Conservation (phyloP, 2,888 invertebrate species). For the Holacanthella duospinosa region DNA sequence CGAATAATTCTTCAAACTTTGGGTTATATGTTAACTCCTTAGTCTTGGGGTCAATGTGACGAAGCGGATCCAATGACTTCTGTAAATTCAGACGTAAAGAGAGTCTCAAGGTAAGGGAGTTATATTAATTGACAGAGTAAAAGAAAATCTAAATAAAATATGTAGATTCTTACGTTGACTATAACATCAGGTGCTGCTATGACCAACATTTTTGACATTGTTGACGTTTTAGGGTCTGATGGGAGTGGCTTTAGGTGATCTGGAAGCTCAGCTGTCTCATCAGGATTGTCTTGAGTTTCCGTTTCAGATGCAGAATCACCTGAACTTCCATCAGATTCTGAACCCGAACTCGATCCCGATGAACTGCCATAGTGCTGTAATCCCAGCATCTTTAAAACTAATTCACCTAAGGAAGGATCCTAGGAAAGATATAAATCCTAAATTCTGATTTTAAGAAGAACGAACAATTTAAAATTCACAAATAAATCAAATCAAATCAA, state of each 20-base stretch:
- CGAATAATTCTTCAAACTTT: conserved; percentile 86
- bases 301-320: neutral
- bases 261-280: conserved; percentile 19
- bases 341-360: neutral
- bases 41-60: conserved; percentile 63
- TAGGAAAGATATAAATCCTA: neutral
- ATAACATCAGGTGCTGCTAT: conserved; percentile 75
- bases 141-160: neutral
- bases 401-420: neutral
- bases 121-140: neutral
- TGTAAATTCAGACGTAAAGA: no score
- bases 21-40: conserved; percentile 84
- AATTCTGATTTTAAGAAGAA: neutral
- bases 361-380: neutral
- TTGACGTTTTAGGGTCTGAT: conserved; percentile 47
- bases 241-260: conserved; percentile 50
- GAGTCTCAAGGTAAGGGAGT: conserved; percentile 8
- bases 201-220: conserved; percentile 56
- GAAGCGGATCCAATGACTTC: conserved; percentile 60
- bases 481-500: neutral
- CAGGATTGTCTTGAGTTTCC: neutral
- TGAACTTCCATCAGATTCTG: neutral
- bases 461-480: neutral
- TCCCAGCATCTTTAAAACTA: neutral
- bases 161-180: conserved; percentile 53